Evolutionary conservation across 2,797 vertebrate species (phyloP).

Genomic region (Calcarius lapponicus): DNA sequence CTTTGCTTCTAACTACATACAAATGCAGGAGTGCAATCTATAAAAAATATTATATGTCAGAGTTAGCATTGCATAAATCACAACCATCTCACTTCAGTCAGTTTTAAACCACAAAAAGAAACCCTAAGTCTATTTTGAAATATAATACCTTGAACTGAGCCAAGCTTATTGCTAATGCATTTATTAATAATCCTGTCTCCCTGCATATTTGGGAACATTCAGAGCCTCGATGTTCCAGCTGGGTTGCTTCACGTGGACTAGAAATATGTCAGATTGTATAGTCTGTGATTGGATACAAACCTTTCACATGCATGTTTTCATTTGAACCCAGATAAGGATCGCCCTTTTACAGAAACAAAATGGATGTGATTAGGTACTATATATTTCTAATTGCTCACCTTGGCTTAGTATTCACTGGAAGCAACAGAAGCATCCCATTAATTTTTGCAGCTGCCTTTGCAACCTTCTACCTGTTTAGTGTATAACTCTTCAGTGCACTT

Average conservation of each 20-base stretch:
- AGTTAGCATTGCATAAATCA: slow-evolving; percentile 10
- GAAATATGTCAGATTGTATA: slow-evolving; percentile 11
- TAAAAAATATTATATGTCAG: background rate
- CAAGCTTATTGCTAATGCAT: slow-evolving; percentile 12
- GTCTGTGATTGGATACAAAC: slow-evolving; percentile 10
- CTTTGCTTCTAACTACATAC: background rate
- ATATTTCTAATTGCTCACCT: background rate
- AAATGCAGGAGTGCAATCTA: background rate
- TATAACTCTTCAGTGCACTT: background rate
- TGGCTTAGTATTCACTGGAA: background rate
- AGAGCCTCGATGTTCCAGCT: background rate
- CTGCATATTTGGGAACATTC: background rate
- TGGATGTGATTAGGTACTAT: background rate
- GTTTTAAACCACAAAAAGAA: background rate
- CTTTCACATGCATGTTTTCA: slow-evolving; percentile 11
- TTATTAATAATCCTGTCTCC: slow-evolving; percentile 27
- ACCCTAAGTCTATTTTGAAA: slow-evolving; percentile 3
- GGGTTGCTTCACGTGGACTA: background rate
- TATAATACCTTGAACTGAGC: background rate
- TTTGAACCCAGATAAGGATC: slow-evolving; percentile 18
- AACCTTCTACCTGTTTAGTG: background rate
- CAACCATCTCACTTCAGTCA: background rate
- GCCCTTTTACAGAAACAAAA: background rate
- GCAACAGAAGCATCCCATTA: background rate
- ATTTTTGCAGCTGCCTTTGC: background rate